These are phyloP conservation scores for Garrulus glandarius DNA, from an alignment of 2,797 vertebrate species.

Conservation along the genomic window DNA sequence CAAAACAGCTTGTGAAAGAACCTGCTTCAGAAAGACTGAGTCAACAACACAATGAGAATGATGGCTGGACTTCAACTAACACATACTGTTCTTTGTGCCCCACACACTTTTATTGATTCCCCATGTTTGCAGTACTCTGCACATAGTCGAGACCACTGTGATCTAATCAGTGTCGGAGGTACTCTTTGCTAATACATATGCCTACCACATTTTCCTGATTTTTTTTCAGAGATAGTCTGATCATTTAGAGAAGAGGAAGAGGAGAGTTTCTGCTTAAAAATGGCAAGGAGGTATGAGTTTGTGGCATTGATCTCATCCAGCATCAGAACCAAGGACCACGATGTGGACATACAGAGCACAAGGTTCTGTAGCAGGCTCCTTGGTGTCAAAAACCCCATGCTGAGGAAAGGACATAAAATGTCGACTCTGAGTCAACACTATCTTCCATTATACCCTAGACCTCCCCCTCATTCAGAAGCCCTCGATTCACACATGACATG, in stretches of 20 bases:
- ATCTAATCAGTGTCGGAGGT: background rate
- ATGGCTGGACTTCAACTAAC: background rate
- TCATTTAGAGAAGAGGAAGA: background rate
- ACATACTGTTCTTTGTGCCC: fast-evolving
- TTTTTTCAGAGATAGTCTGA: background rate
- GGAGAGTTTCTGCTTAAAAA: background rate
- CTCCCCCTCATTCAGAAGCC: background rate
- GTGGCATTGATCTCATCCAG: background rate
- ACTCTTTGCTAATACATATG: background rate
- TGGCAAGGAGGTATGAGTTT: background rate
- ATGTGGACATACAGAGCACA: background rate
- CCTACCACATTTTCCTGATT: background rate
- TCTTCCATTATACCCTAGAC: background rate
- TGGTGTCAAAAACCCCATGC: background rate
- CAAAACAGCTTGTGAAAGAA: background rate
- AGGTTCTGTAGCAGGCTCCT: background rate
- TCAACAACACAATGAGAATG: background rate
- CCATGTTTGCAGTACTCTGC: background rate
- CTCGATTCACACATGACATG: background rate
- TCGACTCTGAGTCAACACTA: background rate
- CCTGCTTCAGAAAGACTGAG: background rate
- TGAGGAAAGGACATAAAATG: background rate
- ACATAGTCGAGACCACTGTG: no score
- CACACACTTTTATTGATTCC: background rate
- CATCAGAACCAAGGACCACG: background rate